Base-by-base conservation (phyloP, 2,113 vertebrate genomes). In the Brienomyrus longianalis region DNA sequence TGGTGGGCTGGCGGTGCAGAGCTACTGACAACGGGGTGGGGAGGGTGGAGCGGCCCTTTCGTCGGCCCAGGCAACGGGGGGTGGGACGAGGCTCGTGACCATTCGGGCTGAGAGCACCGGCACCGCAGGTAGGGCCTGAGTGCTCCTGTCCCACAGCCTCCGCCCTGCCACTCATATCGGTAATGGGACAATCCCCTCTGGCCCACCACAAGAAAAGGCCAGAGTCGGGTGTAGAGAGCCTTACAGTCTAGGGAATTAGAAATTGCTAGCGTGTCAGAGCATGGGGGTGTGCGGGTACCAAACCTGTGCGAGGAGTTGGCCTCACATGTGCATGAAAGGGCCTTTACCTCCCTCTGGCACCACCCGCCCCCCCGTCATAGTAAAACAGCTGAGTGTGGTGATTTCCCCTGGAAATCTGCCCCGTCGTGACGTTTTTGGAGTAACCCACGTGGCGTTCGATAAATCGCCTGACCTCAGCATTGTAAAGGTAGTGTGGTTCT, bases 401-500 rank as follows among this genome's bases (percentile, higher is more conserved):
- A 94, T 95, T 95, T 94, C 94, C 94, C 94, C 93, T 91, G 91
- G 93, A 93, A 86, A 66, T 92, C 88, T 56, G 47, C 91, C 92
- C 92, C 83, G 91, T 91, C 2, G 91, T 94, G 93, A 91, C 92
- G 92, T 92, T 9, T 90, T 93, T 31, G 86, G 91, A 89, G 93
- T 94, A 93, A 95, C 95, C 94, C 94, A 95, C 92, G 92, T 95
- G 94, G 93, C 87, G 93, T 93, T 87, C 15, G 19, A 87, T 77
- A n/a, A 94, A 94, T 92, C 92, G 93, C 94, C 95, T 94, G 94
- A 88, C 90, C 86, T 89, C 92, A 93, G 94, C 93, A 89, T 74
- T 35, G 66, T 43, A 89, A 70, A 70, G 66, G 23, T 66, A 39
- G n/a, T 11, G 35, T 47, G 74, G n/a, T 35, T 86, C 59, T 87